Conservation (phyloP, 2,888 invertebrate species). For the Chloroclystis v-ata region DNA sequence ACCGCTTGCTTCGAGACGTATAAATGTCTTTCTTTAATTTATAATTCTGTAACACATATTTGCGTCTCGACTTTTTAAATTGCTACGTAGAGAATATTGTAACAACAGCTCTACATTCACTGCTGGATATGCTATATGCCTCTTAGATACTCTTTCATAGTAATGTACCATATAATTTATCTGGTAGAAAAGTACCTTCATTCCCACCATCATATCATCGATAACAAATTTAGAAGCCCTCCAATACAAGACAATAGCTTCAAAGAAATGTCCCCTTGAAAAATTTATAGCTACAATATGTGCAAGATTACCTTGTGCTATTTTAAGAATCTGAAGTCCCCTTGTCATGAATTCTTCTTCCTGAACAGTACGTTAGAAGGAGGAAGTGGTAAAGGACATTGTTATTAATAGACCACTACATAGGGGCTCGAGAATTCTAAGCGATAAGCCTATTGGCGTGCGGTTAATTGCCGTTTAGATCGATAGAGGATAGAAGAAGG, state of each 20-base stretch:
- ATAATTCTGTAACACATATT: conserved; percentile 9
- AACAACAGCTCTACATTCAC: too few species aligned
- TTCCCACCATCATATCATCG: too few species aligned
- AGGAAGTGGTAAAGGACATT: conserved; percentile 19
- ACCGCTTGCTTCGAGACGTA: conserved; percentile 12
- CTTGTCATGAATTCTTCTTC: conserved; percentile 17
- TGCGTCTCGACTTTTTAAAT: too few species aligned
- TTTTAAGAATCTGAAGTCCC: conserved; percentile 13
- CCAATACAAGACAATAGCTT: neutral
- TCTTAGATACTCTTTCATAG: too few species aligned
- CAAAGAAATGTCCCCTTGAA: conserved; percentile 4
- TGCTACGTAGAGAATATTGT: too few species aligned
- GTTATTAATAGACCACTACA: conserved; percentile 16
- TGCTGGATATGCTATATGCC: too few species aligned
- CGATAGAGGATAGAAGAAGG: too few species aligned
- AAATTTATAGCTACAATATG: conserved; percentile 5
- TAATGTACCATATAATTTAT: too few species aligned
- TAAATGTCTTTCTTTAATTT: conserved; percentile 10
- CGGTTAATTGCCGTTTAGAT: neutral
- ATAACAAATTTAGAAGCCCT: neutral
- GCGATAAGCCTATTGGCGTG: conserved; percentile 1
- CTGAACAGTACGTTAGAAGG: conserved; percentile 12
- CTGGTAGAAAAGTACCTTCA: too few species aligned
- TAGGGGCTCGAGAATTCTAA: conserved; percentile 12
- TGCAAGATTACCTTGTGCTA: conserved; percentile 12